phyloP scores from a whole-genome alignment of 2,888 invertebrate genomes.

The Hyppa rectilinea region DNA sequence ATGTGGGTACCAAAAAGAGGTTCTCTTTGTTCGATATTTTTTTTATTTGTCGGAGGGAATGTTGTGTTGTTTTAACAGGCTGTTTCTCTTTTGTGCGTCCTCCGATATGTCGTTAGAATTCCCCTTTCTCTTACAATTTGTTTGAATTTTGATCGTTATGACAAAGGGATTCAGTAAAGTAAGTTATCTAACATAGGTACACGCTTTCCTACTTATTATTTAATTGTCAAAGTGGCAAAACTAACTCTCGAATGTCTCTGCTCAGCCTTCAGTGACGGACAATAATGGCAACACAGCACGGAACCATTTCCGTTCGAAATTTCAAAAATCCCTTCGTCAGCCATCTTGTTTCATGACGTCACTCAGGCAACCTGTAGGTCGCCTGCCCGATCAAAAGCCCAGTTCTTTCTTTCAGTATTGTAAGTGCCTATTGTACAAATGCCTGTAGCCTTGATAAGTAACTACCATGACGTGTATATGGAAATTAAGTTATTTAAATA shows the following conservation, averaged over 20 bases:
- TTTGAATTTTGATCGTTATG: background rate
- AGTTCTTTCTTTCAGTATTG: constrained; percentile 46
- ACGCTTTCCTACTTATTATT: background rate
- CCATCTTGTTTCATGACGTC: constrained; percentile 59
- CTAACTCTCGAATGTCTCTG: background rate
- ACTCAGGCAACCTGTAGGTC: constrained; percentile 47
- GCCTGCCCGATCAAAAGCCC: constrained; percentile 2
- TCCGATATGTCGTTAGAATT: constrained; percentile 30
- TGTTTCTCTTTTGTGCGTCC: constrained; percentile 40
- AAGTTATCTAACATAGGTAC: background rate
- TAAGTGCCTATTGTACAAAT: constrained; percentile 44
- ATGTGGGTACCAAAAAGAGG: constrained; percentile 62
- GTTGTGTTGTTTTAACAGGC: constrained; percentile 62
- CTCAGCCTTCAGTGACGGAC: background rate
- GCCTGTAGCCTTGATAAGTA: constrained; percentile 69
- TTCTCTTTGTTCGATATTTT: constrained; percentile 64
- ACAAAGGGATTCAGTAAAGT: background rate
- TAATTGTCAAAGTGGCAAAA: background rate
- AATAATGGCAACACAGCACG: background rate
- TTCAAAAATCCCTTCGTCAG: constrained; percentile 28
- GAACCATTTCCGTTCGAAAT: constrained; percentile 8
- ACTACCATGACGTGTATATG: constrained; percentile 68
- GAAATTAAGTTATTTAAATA: constrained; percentile 69
- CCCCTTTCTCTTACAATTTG: constrained; percentile 14
- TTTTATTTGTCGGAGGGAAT: constrained; percentile 60